Conservation (phyloP, 2,797 vertebrate genomes). For the Alca torda region DNA sequence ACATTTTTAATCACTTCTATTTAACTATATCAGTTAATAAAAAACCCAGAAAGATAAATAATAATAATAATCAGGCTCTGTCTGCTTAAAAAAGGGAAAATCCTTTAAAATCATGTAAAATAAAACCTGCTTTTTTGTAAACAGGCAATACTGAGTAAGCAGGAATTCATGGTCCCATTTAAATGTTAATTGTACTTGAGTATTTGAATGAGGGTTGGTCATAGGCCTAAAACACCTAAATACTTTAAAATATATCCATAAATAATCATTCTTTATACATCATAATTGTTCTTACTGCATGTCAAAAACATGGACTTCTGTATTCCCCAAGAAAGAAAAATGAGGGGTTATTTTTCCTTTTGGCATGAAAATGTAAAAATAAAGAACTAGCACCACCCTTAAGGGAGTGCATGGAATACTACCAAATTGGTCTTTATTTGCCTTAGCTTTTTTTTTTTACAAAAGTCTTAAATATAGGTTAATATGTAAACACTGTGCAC, state of each 20-base stretch:
- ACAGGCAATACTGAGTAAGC: background rate
- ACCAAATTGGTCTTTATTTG: constrained; percentile 2
- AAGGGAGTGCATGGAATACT: background rate
- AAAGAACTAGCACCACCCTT: background rate
- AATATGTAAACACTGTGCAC: constrained; percentile 91
- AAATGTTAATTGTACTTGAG: background rate
- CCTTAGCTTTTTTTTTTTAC: constrained; percentile 49
- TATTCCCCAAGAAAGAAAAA: background rate
- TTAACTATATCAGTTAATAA: background rate
- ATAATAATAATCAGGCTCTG: background rate
- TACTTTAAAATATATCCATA: constrained; percentile 39
- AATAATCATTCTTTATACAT: constrained; percentile 51
- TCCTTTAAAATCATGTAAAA: background rate
- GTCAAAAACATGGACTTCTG: background rate
- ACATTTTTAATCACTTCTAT: background rate
- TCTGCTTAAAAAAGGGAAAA: background rate
- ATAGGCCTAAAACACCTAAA: constrained; percentile 10
- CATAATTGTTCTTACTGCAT: background rate
- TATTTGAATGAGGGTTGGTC: background rate
- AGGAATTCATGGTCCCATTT: background rate
- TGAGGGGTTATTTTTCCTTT: background rate
- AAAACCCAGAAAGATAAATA: constrained; percentile 30
- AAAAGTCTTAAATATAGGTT: constrained; percentile 89
- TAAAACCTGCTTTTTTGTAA: background rate
- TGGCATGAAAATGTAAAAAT: constrained; percentile 9